A percentile compares a stretch with the other conserved stretches of the same genome.
phyloP scores from a whole-genome alignment of 2,113 vertebrate genomes.

The Peucedramus taeniatus region DNA sequence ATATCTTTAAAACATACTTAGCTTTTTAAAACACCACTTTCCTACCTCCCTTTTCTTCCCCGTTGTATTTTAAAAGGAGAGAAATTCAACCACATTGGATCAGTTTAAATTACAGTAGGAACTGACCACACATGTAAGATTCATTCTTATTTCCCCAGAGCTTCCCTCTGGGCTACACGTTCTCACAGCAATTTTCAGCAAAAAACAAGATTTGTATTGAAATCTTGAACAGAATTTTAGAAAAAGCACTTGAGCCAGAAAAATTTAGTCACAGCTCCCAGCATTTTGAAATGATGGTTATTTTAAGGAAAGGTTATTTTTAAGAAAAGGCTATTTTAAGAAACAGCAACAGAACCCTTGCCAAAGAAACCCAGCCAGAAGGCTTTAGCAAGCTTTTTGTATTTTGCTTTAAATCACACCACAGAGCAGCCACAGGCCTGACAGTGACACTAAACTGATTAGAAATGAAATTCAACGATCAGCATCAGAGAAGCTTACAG shows the following conservation, averaged over 20 bases:
- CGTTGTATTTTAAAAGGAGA: neutral
- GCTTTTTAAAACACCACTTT: neutral
- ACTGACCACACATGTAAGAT: neutral
- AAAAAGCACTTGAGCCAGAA: neutral
- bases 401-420: neutral
- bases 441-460: neutral
- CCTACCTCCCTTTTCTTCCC: neutral
- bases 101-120: neutral
- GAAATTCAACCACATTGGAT: neutral
- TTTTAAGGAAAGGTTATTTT: neutral
- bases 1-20: neutral
- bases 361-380: neutral
- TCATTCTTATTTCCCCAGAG: neutral
- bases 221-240: neutral
- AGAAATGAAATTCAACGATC: neutral
- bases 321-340: neutral
- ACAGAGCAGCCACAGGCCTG: neutral
- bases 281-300: neutral
- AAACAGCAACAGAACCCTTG: neutral
- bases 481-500: neutral
- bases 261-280: neutral
- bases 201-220: neutral
- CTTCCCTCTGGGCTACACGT: neutral
- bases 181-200: neutral
- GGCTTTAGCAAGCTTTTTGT: neutral